Conservation (phyloP, 1,140 invertebrate genomes). For the Linepithema humile region DNA sequence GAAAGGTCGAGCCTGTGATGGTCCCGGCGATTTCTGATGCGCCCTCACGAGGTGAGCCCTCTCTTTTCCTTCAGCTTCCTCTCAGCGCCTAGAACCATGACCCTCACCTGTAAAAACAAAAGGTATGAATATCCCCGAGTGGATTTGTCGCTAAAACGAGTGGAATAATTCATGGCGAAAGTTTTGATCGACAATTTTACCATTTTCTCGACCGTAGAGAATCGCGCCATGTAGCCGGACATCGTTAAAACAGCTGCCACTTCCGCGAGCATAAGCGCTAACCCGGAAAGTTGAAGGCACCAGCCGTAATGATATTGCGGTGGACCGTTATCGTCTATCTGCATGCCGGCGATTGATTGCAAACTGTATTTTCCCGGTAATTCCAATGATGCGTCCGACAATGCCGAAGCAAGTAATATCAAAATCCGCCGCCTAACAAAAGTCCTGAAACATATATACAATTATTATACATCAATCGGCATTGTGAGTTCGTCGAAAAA, state of each 20-base stretch:
- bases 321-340: slow-evolving; percentile 78
- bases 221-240: slow-evolving; percentile 87
- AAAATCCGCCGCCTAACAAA: slow-evolving; percentile 87
- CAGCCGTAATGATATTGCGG: slow-evolving; percentile 89
- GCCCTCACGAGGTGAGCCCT: slow-evolving; percentile 80
- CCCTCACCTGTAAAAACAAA: slow-evolving; percentile 82
- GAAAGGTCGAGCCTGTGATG: slow-evolving; percentile 77
- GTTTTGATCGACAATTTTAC: slow-evolving; percentile 77
- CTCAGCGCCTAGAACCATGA: slow-evolving; percentile 87
- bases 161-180: not conserved
- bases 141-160: not conserved
- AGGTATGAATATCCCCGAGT: not conserved
- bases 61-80: slow-evolving; percentile 85
- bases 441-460: slow-evolving; percentile 85
- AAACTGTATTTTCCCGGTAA: slow-evolving; percentile 80
- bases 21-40: slow-evolving; percentile 82
- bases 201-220: slow-evolving; percentile 88
- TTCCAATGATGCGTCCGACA: slow-evolving; percentile 87
- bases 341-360: slow-evolving; percentile 78
- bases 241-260: slow-evolving; percentile 87
- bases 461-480: not conserved
- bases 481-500: not conserved
- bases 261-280: slow-evolving; percentile 88
- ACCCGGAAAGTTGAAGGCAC: slow-evolving; percentile 89
- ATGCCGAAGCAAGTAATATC: slow-evolving; percentile 87